phyloP scores from a whole-genome alignment of 2,797 vertebrate species.

The Protosalanx chinensis region DNA sequence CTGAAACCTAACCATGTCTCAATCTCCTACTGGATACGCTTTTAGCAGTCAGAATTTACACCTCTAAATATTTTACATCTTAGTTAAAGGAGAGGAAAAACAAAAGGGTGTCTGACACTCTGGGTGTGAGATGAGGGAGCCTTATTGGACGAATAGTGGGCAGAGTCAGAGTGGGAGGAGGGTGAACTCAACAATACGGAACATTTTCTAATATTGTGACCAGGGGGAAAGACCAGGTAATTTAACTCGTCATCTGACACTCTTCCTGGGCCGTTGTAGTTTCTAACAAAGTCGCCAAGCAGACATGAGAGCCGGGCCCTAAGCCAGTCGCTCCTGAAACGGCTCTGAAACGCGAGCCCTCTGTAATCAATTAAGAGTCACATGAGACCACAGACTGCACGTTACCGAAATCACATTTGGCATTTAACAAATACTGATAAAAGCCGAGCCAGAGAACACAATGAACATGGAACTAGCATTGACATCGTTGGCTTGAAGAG shows the following conservation, averaged over 20 bases:
- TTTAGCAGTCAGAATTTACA: constrained; percentile 55
- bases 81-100: constrained; percentile 41
- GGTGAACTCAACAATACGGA: too few species aligned
- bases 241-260: not conserved
- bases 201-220: not conserved
- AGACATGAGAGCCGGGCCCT: not conserved
- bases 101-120: constrained; percentile 26
- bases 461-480: not conserved
- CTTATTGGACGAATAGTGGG: constrained; percentile 47
- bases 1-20: constrained; percentile 53
- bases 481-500: not conserved
- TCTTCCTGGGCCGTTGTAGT: not conserved
- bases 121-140: constrained; percentile 34
- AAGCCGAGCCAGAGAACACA: constrained; percentile 9
- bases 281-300: not conserved
- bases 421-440: constrained; percentile 7
- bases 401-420: constrained; percentile 12
- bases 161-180: not conserved
- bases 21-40: constrained; percentile 57
- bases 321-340: not conserved
- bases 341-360: constrained; percentile 1
- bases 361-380: constrained; percentile 12
- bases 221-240: not conserved
- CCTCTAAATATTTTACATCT: constrained; percentile 66
- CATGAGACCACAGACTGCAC: constrained; percentile 4